Evolutionary conservation across 2,888 invertebrate species (phyloP).

Genomic region (Calameuta pallipes): DNA sequence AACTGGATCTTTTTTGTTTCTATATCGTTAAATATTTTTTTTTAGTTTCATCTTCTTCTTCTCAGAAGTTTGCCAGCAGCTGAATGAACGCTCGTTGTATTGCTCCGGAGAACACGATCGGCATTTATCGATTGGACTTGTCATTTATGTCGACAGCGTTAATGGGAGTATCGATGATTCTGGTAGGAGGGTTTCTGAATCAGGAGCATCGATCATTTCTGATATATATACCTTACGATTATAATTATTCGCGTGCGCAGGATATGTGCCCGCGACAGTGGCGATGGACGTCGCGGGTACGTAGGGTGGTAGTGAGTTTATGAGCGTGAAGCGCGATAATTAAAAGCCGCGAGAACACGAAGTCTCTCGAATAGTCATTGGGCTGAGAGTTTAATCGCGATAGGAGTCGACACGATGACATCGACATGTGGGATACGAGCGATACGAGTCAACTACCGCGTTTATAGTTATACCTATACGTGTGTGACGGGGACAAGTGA

Average conservation of each 20-base stretch:
- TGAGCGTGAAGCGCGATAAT: constrained; percentile 6
- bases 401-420: neutral
- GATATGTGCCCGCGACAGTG: constrained; percentile 48
- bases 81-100: neutral
- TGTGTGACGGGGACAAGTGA: neutral
- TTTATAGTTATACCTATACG: neutral
- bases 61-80: neutral
- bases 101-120: neutral
- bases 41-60: neutral
- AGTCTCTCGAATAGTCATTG: neutral
- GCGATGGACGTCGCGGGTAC: constrained; percentile 13
- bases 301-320: neutral
- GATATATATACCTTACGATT: neutral
- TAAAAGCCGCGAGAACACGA: neutral
- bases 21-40: neutral
- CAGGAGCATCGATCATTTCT: neutral
- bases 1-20: neutral
- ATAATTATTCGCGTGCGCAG: neutral
- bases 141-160: neutral
- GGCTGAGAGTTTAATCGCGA: constrained; percentile 4
- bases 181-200: neutral
- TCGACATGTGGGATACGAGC: neutral
- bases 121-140: neutral
- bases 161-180: neutral
- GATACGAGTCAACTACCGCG: neutral